These are phyloP conservation scores for Hypomesus transpacificus DNA, from an alignment of 2,113 vertebrate species.

Conservation along the genomic window DNA sequence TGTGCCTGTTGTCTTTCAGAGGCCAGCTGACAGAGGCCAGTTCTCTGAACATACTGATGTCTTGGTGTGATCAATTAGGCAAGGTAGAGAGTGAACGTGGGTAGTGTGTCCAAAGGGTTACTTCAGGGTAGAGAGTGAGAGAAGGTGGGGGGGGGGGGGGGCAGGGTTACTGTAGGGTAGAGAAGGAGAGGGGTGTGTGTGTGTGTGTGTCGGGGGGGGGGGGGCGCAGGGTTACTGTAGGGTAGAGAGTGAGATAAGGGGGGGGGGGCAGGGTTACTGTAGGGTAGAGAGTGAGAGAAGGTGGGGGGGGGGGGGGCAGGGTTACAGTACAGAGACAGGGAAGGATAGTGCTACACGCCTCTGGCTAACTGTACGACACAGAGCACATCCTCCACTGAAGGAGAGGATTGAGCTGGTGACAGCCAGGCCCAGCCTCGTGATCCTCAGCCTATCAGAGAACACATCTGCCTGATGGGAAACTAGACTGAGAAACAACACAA, in stretches of 20 bases:
- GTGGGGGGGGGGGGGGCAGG: neutral
- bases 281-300: neutral
- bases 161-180: no score
- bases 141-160: neutral
- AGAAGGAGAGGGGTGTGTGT: neutral
- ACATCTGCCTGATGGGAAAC: no score
- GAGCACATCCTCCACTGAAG: no score
- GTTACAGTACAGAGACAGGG: no score
- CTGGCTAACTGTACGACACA: no score
- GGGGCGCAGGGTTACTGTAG: neutral
- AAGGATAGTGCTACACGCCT: no score
- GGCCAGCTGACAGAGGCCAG: neutral
- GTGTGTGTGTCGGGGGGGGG: neutral
- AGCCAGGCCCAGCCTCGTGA: no score
- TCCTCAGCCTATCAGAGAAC: no score
- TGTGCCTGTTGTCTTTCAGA: no score
- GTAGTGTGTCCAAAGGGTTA: neutral
- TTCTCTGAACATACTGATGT: neutral
- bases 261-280: neutral
- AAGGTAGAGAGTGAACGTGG: neutral
- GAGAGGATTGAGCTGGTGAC: no score
- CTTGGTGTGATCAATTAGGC: neutral
- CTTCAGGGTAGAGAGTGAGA: neutral
- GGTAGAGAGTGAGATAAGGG: neutral
- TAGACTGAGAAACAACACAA: no score